Evolutionary conservation across 2,797 vertebrate species (phyloP), one percentile per base, ranked within the genome.

Genomic region (Arctocebus calabarensis): DNA sequence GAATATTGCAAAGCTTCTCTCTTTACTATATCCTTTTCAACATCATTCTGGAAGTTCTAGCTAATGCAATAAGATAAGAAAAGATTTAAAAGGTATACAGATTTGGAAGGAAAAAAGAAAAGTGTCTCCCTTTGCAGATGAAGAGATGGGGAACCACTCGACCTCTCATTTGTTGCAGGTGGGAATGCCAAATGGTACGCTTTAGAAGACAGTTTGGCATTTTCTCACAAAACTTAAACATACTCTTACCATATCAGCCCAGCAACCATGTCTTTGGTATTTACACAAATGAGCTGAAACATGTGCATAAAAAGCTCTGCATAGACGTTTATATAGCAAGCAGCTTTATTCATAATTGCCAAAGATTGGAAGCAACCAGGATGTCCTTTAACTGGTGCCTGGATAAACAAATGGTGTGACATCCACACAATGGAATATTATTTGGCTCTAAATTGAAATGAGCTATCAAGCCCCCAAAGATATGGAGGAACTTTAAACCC

Each of bases 51-150:
- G 16, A 95, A 82, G 27, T 37, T 34, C 48, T 29, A 95, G 9
- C 20, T 91, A 95, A 89, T 79, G 11, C 12, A 82, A 3, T n/a
- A 93, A 85, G 37, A 86, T 27, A 92, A 84, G 40, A 87, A 43
- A 74, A 82, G 19, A n/a, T 93, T 75, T 45, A 81, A 66, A 79
- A 94, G 12, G 25, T 73, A 66, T 25, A 57, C 12, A 59, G 27
- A 94, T 14, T 90, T 57, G 17, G 27, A 84, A 37, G 59, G 48
- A 83, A 81, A 23, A 89, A 79, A 62, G 40, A 59, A 73, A 61
- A 64, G 13, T 55, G 20, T 19, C n/a, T 88, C 83, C 66, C 61
- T 22, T 52, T 68, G 8, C 23, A 75, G 62, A 68, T 19, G 74
- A 78, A 14, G 85, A 48, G 29, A 79, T 55, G 3, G 37, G 23